A percentile compares a stretch with the other conserved stretches of the same genome.
Evolutionary conservation across 1,140 invertebrate genomes (phyloP).

Genomic region (Philotrypesis tridentata): DNA sequence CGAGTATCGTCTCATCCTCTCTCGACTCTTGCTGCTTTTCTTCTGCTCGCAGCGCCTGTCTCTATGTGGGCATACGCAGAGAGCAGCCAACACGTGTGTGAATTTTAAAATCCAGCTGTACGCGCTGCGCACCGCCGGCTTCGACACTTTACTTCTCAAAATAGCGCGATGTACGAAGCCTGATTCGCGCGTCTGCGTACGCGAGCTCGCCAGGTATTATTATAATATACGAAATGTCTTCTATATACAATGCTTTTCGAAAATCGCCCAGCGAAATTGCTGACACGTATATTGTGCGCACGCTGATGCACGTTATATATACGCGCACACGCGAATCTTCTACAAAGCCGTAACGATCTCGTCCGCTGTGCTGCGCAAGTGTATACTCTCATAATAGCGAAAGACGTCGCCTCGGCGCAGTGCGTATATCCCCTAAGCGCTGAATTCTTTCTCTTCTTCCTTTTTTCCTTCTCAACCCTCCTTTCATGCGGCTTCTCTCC

Average conservation of each 20-base stretch:
- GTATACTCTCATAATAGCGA: neutral
- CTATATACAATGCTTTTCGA: too few relatives aligned
- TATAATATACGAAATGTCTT: too few relatives aligned
- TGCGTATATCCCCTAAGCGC: neutral
- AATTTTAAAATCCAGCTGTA: too few relatives aligned
- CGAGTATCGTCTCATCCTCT: conserved; percentile 62
- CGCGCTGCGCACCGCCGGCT: too few relatives aligned
- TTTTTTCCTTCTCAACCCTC: neutral
- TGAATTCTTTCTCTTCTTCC: neutral
- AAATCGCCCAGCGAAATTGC: neutral
- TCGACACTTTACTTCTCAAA: too few relatives aligned
- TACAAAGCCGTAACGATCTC: neutral
- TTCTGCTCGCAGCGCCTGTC: neutral
- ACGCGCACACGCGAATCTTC: neutral
- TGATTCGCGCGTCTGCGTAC: too few relatives aligned
- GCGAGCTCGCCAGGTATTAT: too few relatives aligned
- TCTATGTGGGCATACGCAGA: neutral
- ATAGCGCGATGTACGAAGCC: too few relatives aligned
- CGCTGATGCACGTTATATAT: neutral
- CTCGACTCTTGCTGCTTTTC: conserved; percentile 41
- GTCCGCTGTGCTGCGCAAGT: too few relatives aligned
- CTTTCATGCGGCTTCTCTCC: neutral
- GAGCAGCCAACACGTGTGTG: conserved; percentile 10
- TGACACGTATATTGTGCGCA: too few relatives aligned
- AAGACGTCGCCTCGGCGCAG: neutral